Evolutionary conservation across 2,888 invertebrate genomes (phyloP).

Genomic region (Pelosia muscerda): DNA sequence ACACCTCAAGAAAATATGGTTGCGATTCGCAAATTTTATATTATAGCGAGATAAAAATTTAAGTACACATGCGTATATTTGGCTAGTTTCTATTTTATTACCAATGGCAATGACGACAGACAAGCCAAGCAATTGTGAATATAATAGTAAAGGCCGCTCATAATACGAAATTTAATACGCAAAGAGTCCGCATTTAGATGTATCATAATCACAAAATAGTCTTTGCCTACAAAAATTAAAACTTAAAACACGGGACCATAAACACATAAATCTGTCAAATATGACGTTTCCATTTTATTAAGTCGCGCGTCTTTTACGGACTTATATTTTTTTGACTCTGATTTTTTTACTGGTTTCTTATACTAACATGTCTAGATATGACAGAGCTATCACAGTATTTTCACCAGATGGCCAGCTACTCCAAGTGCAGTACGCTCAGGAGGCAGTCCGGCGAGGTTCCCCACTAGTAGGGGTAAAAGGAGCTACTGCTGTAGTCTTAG

Average conservation of each 20-base stretch:
- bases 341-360: neutral
- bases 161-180: neutral
- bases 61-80: too few species aligned
- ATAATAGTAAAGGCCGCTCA: too few species aligned
- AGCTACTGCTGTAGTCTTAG: slow-evolving; percentile 95
- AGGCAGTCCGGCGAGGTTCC: slow-evolving; percentile 96
- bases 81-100: too few species aligned
- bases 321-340: slow-evolving; percentile 1
- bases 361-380: slow-evolving; percentile 89
- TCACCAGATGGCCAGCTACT: slow-evolving; percentile 99
- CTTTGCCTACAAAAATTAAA: neutral
- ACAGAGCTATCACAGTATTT: slow-evolving; percentile 99
- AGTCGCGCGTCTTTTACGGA: neutral
- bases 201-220: neutral
- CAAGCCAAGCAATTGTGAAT: too few species aligned
- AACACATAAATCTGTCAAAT: slow-evolving; percentile 16
- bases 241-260: slow-evolving; percentile 1
- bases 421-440: slow-evolving; percentile 99
- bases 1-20: too few species aligned
- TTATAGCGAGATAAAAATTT: too few species aligned
- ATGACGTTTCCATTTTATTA: neutral
- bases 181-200: neutral
- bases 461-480: slow-evolving; percentile 96
- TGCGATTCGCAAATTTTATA: too few species aligned
- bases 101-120: too few species aligned